Conservation (phyloP, 2,797 vertebrate species). For the Podargus strigoides region DNA sequence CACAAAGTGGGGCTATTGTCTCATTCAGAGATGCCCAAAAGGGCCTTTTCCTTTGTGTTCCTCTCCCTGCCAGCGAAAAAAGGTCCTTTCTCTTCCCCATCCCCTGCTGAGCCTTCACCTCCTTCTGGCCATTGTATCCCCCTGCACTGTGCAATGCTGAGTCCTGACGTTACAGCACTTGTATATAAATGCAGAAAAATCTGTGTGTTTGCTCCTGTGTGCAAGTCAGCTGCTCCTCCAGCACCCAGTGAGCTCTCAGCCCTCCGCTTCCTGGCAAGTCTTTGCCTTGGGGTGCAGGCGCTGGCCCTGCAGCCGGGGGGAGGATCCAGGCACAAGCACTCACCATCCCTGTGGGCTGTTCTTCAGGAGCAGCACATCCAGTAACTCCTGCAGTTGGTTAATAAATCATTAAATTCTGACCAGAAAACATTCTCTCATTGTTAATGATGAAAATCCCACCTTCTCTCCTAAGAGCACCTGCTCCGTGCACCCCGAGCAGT, state of each 20-base stretch:
- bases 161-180: not conserved
- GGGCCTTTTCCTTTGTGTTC: not conserved
- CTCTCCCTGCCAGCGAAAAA: not conserved
- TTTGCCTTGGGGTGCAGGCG: not conserved
- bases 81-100: not conserved
- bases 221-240: not conserved
- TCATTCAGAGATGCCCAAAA: not conserved
- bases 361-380: not conserved
- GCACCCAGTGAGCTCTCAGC: accelerated
- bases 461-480: not conserved
- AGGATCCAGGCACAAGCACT: not conserved
- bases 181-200: not conserved
- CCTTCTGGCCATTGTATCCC: not conserved
- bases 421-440: not conserved
- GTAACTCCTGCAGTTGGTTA: not conserved
- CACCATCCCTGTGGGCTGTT: not conserved
- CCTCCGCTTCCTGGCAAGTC: not conserved
- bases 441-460: too few species aligned
- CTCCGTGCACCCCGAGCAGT: not conserved
- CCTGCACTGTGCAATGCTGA: accelerated
- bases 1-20: not conserved
- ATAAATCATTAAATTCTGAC: not conserved
- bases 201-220: not conserved
- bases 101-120: not conserved
- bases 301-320: not conserved